These are phyloP conservation scores for Drosophila arizonae DNA, from an alignment of 1,140 invertebrate species.

Conservation along the genomic window DNA sequence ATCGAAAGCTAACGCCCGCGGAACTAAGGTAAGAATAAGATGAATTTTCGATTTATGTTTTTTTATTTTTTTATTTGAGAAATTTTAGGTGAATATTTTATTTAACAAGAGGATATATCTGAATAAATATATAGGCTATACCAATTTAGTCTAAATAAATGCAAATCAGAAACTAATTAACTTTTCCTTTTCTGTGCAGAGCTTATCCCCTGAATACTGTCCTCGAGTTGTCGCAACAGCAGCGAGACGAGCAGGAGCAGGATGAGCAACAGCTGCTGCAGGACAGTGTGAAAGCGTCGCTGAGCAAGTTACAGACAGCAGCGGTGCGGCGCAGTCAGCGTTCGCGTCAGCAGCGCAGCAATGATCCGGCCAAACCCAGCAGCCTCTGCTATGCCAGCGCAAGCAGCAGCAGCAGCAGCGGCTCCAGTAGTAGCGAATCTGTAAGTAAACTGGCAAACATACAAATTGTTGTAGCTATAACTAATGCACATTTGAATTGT, in stretches of 20 bases:
- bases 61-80: no score
- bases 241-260: slow-evolving; percentile 82
- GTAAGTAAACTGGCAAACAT: slow-evolving; percentile 19
- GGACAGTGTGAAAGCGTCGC: neutral
- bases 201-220: slow-evolving; percentile 95
- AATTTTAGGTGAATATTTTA: no score
- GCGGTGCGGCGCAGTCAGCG: slow-evolving; percentile 27
- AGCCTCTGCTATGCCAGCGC: slow-evolving; percentile 31
- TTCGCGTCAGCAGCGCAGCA: slow-evolving; percentile 41
- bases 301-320: neutral
- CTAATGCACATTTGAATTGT: neutral
- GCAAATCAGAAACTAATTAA: neutral
- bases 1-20: slow-evolving; percentile 86
- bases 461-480: no score
- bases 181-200: slow-evolving; percentile 61
- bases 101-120: no score
- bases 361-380: slow-evolving; percentile 41
- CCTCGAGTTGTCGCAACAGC: slow-evolving; percentile 88
- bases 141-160: no score
- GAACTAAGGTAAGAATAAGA: slow-evolving; percentile 85
- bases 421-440: slow-evolving; percentile 55
- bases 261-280: slow-evolving; percentile 68
- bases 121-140: no score
- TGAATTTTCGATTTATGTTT: no score
- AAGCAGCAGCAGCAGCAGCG: slow-evolving; percentile 52